phyloP scores from a whole-genome alignment of 2,113 vertebrate genomes.

The Eubucco bourcierii region DNA sequence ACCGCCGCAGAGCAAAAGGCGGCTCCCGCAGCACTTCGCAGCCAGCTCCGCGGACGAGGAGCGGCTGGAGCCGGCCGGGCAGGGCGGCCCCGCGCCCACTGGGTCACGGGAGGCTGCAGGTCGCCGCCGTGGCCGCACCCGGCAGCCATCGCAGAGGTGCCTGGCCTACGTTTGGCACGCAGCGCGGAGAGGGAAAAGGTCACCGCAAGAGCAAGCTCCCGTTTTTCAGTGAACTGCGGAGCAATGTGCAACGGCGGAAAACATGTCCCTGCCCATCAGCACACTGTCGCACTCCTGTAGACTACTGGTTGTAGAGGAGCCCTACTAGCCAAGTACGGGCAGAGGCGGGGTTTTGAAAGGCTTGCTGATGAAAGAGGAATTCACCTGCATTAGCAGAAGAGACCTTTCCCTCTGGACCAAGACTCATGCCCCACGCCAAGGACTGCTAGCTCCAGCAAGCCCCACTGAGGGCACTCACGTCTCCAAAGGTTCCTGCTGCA shows the following conservation, averaged over 20 bases:
- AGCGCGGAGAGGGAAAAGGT: too few species aligned
- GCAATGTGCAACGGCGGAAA: fast-evolving
- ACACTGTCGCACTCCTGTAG: fast-evolving
- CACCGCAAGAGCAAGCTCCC: fast-evolving
- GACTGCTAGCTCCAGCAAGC: neutral
- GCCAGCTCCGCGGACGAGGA: fast-evolving
- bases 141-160: fast-evolving
- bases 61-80: neutral
- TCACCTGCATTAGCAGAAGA: neutral
- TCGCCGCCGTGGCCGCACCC: neutral
- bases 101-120: too few species aligned
- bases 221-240: neutral
- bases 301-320: neutral
- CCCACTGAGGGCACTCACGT: neutral
- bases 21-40: fast-evolving
- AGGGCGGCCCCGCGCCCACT: neutral
- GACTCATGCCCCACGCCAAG: fast-evolving
- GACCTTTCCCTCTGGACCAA: neutral
- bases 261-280: neutral
- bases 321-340: fast-evolving
- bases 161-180: fast-evolving
- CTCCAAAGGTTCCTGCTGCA: neutral
- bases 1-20: neutral
- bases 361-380: neutral
- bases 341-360: neutral